A percentile compares a stretch with the other conserved stretches of the same genome.
These are phyloP conservation scores for Patella caerulea DNA, from an alignment of 2,888 invertebrate species.

Conservation along the genomic window DNA sequence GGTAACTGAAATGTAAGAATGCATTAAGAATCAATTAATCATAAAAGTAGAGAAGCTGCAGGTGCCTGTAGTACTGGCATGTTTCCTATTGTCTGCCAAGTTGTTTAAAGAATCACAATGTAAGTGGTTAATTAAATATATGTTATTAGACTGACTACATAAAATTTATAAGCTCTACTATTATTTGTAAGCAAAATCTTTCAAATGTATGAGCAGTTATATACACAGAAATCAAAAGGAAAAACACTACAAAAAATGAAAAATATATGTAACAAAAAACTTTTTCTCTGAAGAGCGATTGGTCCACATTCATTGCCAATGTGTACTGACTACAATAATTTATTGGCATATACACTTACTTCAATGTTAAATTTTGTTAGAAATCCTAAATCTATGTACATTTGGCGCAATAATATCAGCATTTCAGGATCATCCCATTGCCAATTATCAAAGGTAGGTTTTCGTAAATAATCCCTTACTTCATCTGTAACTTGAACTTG, in stretches of 20 bases:
- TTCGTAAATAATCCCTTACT: slow-evolving; percentile 78
- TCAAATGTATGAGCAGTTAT: no score
- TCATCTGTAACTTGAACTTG: slow-evolving; percentile 78
- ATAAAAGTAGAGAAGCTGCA: no score
- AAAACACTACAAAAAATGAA: no score
- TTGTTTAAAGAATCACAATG: no score
- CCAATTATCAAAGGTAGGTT: slow-evolving; percentile 84
- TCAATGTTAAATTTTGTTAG: slow-evolving; percentile 83
- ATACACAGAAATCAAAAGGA: no score
- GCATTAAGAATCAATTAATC: neutral
- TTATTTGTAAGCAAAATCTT: no score
- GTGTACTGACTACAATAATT: neutral
- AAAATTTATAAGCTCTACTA: no score
- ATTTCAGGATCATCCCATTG: slow-evolving; percentile 88
- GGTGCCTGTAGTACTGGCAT: no score
- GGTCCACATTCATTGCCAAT: neutral
- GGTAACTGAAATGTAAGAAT: slow-evolving; percentile 50
- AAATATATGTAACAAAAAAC: no score
- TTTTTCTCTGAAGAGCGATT: neutral
- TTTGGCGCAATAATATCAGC: slow-evolving; percentile 83
- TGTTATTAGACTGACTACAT: no score
- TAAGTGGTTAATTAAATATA: no score
- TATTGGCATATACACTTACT: slow-evolving; percentile 63
- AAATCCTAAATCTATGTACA: slow-evolving; percentile 85
- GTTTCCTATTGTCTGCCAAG: no score